Base-by-base conservation (phyloP, 2,113 vertebrate species). In the Vidua macroura region DNA sequence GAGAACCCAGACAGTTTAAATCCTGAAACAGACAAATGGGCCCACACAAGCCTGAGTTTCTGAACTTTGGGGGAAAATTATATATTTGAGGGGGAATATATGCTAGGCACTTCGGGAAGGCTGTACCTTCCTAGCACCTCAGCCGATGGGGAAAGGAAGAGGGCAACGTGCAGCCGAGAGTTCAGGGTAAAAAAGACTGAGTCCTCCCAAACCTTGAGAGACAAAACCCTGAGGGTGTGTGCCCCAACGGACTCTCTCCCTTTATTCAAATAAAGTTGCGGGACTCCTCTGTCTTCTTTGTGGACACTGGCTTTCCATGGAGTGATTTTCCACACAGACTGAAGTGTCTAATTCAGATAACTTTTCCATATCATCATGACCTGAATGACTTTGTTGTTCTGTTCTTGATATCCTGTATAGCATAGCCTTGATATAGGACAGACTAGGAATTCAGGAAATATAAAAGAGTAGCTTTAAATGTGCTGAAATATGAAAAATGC, bases 91-190 rank as follows among this genome's bases (percentile, higher is more conserved):
- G 30, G 14, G 75, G 18, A 63, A 22, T 27, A 11, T 63, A 6
- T 13, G 23, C 6, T 28, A n/a, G 59, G 30, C 0, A 1, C 30
- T n/a, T 52, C 0, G 1, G 24, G 13, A 41, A 52, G 44, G 21
- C n/a, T 39, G n/a, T 31, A 19, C 44, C n/a, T 60, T 37, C 44
- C n/a, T 24, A 14, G 12, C 37, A 13, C n/a, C n/a, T 37, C n/a
- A 76, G n/a, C 9, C 0, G 1, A 24, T 33, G 44, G 44, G 21
- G 16, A 49, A 49, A 39, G 28, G 28, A 49, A 31, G 27, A 49
- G 15, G 56, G 9, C 43, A 31, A 14, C 1, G 4, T 9, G 16
- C 21, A 14, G 28, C 16, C 1, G 1, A 12, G 43, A 37, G 20
- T 3, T 60, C 2, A 20, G 44, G 74, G 11, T 60, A 25, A 49